Evolutionary conservation across 1,140 invertebrate species (phyloP).

Genomic region (Cydia amplana): DNA sequence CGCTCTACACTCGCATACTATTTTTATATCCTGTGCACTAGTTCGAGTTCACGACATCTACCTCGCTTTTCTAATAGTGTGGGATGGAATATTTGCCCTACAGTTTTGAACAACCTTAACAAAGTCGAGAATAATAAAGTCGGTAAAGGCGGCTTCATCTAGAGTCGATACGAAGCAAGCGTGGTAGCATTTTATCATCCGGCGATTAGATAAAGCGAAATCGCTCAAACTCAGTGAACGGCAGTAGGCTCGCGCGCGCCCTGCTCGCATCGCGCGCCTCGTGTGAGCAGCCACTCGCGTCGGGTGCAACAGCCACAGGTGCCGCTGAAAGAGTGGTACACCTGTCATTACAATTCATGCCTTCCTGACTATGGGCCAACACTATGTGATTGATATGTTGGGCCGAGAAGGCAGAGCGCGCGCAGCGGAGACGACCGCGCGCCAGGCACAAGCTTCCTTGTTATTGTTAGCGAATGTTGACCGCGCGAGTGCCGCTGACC

Average conservation of each 20-base stretch:
- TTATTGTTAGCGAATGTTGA: constrained; percentile 64
- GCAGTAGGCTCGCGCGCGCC: constrained; percentile 49
- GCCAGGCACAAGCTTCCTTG: constrained; percentile 50
- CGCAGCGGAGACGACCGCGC: constrained; percentile 42
- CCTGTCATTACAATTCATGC: not conserved
- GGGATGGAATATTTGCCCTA: constrained; percentile 16
- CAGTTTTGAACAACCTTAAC: not conserved
- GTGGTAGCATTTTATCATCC: constrained; percentile 57
- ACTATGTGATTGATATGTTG: not conserved
- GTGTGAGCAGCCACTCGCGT: not conserved
- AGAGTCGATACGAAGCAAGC: constrained; percentile 42
- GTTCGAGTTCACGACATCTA: constrained; percentile 36
- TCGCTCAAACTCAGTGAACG: constrained; percentile 50
- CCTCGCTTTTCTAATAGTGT: constrained; percentile 23
- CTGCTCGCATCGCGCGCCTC: constrained; percentile 33
- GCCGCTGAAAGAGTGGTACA: not conserved
- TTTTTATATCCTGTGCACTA: constrained; percentile 39
- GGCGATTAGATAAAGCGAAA: constrained; percentile 68
- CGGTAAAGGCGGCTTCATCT: not conserved
- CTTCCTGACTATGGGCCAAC: not conserved
- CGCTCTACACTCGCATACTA: constrained; percentile 37
- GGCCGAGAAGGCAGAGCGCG: constrained; percentile 23
- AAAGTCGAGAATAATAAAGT: not conserved
- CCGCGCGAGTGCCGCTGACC: constrained; percentile 44
- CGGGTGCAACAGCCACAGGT: not conserved